Percentiles rank a stretch among this genome's conserved stretches.
Evolutionary conservation across 37 sponge, comb jelly and placozoan genomes (phyloP).

Genomic region (Oscarella lobularis): DNA sequence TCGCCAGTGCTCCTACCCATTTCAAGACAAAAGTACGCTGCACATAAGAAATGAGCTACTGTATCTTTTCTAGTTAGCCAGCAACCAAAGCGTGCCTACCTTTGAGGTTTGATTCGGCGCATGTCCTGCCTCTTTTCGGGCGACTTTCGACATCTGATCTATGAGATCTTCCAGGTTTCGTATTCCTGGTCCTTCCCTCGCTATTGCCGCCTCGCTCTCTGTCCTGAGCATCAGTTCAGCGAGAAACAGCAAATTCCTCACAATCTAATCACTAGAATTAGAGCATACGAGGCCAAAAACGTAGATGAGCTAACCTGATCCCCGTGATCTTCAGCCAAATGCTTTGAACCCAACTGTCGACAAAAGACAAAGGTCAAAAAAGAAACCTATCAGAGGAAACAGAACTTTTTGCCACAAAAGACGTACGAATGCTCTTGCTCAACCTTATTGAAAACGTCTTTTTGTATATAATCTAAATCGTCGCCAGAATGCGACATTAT

Average conservation of each 20-base stretch:
- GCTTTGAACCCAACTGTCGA: background rate
- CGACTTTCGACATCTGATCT: conserved; percentile 31
- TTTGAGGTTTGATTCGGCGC: conserved; percentile 57
- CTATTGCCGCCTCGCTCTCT: background rate
- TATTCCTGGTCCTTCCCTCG: background rate
- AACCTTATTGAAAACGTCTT: too few relatives aligned
- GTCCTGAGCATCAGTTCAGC: conserved; percentile 22
- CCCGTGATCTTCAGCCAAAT: conserved; percentile 3
- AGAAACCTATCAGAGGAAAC: background rate
- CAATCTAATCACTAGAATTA: conserved; percentile 22
- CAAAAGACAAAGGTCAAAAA: background rate
- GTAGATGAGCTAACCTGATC: too few relatives aligned
- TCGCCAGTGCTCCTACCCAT: conserved; percentile 65
- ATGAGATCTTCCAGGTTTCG: conserved; percentile 8
- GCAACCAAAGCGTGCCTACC: too few relatives aligned
- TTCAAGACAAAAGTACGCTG: conserved; percentile 61
- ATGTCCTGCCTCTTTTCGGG: conserved; percentile 54
- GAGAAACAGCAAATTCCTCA: conserved; percentile 63
- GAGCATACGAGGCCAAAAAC: too few relatives aligned
- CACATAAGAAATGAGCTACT: too few relatives aligned
- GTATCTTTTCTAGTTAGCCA: too few relatives aligned
- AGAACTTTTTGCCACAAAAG: background rate
- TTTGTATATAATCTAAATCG: too few relatives aligned
- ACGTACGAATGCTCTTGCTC: too few relatives aligned
- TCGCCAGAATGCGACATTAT: background rate